Base-by-base conservation (phyloP, 2,797 vertebrate species). In the Micromesistius poutassou region DNA sequence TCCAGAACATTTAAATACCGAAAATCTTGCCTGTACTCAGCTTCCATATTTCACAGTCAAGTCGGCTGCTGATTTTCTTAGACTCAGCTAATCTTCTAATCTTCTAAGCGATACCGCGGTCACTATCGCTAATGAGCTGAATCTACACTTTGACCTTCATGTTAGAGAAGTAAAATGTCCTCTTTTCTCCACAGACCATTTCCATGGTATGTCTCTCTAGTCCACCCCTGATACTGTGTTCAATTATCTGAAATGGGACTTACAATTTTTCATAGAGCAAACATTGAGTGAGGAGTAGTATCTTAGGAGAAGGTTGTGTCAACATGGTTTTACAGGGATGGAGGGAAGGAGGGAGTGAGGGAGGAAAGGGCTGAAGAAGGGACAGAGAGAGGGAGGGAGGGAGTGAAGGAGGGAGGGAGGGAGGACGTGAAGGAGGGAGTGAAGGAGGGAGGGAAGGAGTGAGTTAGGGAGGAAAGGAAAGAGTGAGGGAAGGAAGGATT, bases 61-160 rank as follows among this genome's bases (percentile, higher is more conserved):
- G 55, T n/a, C 55, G 9, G 55, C 55, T 10, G 12, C 2, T 66
- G 25, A 66, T 66, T 66, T 66, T 66, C 25, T 28, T 16, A 7
- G 25, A 66, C 62, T 66, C 62, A 66, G 62, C 62, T 68, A 68
- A 68, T 68, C 62, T 68, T 28, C 62, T 68, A 68, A 68, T 68
- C 62, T 68, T 28, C 25, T 28, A 3, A 68, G 62, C 25, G 25
- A 28, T 16, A 5, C n/a, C 25, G 0, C 12, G 62, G 62, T 28
- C 62, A 68, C 62, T 66, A 66, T 66, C 62, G 8, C 62, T 28
- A 66, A 66, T 68, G 62, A 68, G 25, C 62, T 68, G 62, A 25
- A 30, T 28, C 25, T 25, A 62, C 55, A n/a, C 6, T 62, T 19
- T 62, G 62, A 68, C 62, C 62, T 68, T 68, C 62, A 28, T 28